phyloP scores from a whole-genome alignment of 2,888 invertebrate genomes.

The Priapulus caudatus region DNA sequence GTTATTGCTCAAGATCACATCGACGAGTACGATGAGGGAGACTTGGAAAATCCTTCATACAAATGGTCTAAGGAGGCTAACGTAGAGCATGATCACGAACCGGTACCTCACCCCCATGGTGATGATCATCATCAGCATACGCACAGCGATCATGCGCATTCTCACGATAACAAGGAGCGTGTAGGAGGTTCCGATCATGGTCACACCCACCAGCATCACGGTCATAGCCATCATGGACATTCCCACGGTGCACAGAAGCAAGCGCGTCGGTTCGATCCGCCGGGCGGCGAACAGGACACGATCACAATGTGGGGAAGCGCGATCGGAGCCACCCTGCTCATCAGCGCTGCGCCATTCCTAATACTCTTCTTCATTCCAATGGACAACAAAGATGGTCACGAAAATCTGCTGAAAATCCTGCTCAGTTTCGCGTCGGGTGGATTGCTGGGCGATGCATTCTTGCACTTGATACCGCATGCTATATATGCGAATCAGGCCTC shows the following conservation, averaged over 20 bases:
- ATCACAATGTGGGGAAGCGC: conserved; percentile 60
- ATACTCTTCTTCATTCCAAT: conserved; percentile 85
- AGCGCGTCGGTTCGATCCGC: conserved; percentile 29
- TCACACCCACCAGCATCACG: conserved; percentile 14
- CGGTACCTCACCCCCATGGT: not conserved
- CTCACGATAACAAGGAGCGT: conserved; percentile 15
- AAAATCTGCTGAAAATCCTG: conserved; percentile 39
- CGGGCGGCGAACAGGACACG: conserved; percentile 33
- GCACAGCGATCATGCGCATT: conserved; percentile 14
- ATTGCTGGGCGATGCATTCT: conserved; percentile 91
- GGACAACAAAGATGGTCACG: conserved; percentile 48
- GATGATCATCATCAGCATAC: conserved; percentile 17
- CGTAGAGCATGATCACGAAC: not conserved
- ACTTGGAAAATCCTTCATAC: not conserved
- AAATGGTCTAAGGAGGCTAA: not conserved
- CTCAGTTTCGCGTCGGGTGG: conserved; percentile 90
- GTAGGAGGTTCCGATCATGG: conserved; percentile 6
- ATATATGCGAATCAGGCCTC: conserved; percentile 38
- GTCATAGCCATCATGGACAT: conserved; percentile 18
- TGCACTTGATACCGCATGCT: conserved; percentile 97
- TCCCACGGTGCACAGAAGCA: conserved; percentile 15
- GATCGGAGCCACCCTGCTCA: conserved; percentile 75
- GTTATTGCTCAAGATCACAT: too few relatives aligned
- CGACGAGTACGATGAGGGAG: too few relatives aligned
- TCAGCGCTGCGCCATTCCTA: conserved; percentile 87